Evolutionary conservation across 2,113 vertebrate genomes (phyloP).

Genomic region (Emydura subglobosa): DNA sequence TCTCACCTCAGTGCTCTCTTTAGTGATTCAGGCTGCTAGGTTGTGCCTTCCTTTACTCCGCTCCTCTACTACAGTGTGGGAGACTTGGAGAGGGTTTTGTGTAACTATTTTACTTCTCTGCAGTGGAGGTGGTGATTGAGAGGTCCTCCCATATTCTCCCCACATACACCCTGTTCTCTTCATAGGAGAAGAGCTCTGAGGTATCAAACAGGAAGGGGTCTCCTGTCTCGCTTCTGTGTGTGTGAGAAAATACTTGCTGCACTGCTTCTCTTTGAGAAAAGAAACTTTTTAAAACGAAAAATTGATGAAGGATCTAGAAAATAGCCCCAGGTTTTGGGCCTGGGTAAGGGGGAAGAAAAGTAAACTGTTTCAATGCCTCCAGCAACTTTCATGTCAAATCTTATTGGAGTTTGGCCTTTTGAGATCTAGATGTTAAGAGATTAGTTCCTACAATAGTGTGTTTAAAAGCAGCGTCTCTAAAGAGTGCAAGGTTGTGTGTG

Average conservation of each 20-base stretch:
- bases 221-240: conserved; percentile 13
- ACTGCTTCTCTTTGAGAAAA: conserved; percentile 68
- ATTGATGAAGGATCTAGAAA: conserved; percentile 50
- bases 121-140: conserved; percentile 44
- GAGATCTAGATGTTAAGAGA: conserved; percentile 53
- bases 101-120: not conserved
- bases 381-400: not conserved
- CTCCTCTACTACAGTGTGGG: not conserved
- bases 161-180: not conserved
- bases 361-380: not conserved
- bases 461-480: not conserved
- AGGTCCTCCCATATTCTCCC: not conserved
- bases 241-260: conserved; percentile 54
- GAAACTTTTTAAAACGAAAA: conserved; percentile 70
- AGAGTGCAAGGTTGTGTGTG: not conserved
- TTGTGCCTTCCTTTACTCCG: not conserved
- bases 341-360: conserved; percentile 24
- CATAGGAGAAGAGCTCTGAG: not conserved
- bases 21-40: not conserved
- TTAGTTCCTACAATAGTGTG: not conserved
- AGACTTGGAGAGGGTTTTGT: not conserved
- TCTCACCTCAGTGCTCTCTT: not conserved
- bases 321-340: conserved; percentile 28
- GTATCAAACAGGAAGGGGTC: conserved; percentile 12
- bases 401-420: conserved; percentile 50